A percentile compares a stretch with the other conserved stretches of the same genome.
These are phyloP conservation scores for Lytechinus variegatus DNA, from an alignment of 35 echinoderm and acorn worm genomes.

Conservation along the genomic window DNA sequence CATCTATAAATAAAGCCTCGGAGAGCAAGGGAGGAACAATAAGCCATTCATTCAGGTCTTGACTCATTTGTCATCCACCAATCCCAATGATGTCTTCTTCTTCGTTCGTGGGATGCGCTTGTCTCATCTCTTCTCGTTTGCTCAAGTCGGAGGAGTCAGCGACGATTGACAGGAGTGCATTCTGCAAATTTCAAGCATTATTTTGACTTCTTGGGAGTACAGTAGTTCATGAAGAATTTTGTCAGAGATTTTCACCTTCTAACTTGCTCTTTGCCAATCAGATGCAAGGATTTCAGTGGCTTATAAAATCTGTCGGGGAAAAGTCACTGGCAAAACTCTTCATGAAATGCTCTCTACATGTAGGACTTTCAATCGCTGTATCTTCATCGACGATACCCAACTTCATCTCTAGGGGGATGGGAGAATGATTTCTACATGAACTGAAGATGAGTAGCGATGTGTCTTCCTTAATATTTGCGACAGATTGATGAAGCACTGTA, in stretches of 20 bases:
- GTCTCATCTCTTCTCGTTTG: background rate
- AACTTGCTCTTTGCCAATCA: no score
- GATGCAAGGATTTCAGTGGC: no score
- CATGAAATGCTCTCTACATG: no score
- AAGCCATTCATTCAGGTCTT: background rate
- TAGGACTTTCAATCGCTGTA: background rate
- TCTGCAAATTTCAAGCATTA: background rate
- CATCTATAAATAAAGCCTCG: background rate
- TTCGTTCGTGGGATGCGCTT: background rate
- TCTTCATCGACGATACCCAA: background rate
- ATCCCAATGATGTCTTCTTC: constrained; percentile 16
- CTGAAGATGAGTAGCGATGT: background rate
- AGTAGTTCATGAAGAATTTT: no score
- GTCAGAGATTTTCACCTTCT: no score
- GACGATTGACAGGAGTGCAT: background rate
- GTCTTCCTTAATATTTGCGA: background rate
- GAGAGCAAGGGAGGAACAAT: background rate
- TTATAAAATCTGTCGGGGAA: no score
- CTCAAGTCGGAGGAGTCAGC: background rate
- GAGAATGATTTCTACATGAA: background rate
- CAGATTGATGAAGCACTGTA: background rate
- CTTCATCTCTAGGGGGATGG: background rate
- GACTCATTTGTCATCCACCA: background rate
- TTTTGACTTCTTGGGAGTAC: background rate
- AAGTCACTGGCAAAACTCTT: no score